Percentiles rank a stretch among this genome's conserved stretches.
Conservation (phyloP, 2,888 invertebrate species). For the Cephalotes varians region DNA sequence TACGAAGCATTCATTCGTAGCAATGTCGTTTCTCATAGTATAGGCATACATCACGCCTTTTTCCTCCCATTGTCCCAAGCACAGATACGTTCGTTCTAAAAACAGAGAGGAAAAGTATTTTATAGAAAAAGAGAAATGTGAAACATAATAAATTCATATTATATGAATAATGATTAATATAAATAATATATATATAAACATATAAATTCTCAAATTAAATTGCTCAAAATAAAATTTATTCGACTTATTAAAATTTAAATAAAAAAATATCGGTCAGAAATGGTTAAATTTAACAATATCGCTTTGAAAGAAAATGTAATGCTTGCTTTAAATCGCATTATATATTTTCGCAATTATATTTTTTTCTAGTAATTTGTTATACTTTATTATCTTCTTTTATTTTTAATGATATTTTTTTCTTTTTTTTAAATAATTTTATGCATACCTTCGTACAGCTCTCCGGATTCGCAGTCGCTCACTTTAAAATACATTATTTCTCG, state of each 20-base stretch:
- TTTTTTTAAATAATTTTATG: neutral
- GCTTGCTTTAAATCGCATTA: too few species aligned
- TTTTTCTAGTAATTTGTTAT: neutral
- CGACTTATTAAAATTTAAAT: neutral
- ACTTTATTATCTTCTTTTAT: neutral
- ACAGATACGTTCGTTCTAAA: conserved; percentile 89
- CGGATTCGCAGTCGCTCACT: conserved; percentile 88
- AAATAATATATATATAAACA: neutral
- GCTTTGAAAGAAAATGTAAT: neutral
- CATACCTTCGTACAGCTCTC: conserved; percentile 88
- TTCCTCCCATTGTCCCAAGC: conserved; percentile 90
- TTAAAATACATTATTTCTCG: conserved; percentile 90
- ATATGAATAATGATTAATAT: neutral
- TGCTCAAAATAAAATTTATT: neutral
- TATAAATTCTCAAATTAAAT: neutral
- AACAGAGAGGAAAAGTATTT: neutral
- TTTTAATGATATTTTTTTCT: too few species aligned
- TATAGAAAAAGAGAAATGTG: neutral
- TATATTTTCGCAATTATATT: too few species aligned
- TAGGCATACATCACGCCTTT: conserved; percentile 89
- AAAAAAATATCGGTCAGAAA: neutral
- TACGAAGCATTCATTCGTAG: conserved; percentile 89
- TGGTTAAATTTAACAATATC: neutral
- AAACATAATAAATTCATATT: neutral
- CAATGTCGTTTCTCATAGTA: conserved; percentile 88